Base-by-base conservation (phyloP, 2,113 vertebrate species). In the Poecilia latipinna region DNA sequence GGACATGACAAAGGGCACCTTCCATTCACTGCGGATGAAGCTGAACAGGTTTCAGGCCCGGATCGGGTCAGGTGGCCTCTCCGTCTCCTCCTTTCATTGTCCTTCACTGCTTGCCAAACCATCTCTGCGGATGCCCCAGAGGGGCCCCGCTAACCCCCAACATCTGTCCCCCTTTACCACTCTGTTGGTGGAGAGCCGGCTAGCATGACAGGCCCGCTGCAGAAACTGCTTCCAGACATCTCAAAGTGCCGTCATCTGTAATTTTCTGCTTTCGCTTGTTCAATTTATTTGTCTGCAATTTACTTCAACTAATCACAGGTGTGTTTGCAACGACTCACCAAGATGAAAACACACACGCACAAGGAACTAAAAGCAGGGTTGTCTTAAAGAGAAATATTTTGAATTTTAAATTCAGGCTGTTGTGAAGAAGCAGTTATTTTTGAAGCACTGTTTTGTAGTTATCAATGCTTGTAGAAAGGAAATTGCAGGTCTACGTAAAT, bases 91-190 rank as follows among this genome's bases (percentile, higher is more conserved):
- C 63, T 78, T 88, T 88, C 86, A 81, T 83, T 89, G 70, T 90
- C 68, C 75, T 61, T 29, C 64, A 31, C 78, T 79, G 75, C 60
- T 80, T 82, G 87, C 87, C 87, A 87, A 86, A 73, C 84, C 84
- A 86, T 91, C 84, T 82, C 84, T 88, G 82, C 86, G 81, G 65
- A 78, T 80, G 74, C 84, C 86, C n/a, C n/a, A n/a, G n/a, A 26
- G 79, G 84, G 88, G 88, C 90, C 88, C 91, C 87, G 82, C 82
- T 86, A 89, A 90, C 86, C 85, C 85, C 88, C 87, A 90, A 91
- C 91, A 93, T 92, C 89, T 92, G 92, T 91, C 87, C 89, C 84
- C 81, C 83, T 92, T 91, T 89, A 90, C 88, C 82, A 75, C 81
- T 86, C 66, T 33, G 68, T 82, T 68, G 86, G 67, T 75, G 8